Conservation (phyloP, 37 sponge, comb jelly and placozoan genomes). For the Halisarca cf. caerulea region DNA sequence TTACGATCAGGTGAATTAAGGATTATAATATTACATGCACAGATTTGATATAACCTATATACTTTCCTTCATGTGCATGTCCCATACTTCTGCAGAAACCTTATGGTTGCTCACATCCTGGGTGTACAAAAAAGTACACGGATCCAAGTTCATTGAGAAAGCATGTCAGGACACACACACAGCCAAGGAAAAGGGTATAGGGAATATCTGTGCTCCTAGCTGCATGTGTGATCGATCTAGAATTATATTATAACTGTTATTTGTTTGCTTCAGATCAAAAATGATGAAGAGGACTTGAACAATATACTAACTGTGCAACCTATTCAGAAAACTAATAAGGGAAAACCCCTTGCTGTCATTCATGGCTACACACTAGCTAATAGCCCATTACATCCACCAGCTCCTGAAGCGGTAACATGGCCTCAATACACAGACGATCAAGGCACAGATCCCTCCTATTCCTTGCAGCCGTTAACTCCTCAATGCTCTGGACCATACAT, state of each 20-base stretch:
- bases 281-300: slow-evolving; percentile 35
- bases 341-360: background rate
- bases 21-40: background rate
- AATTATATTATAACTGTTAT: too few species aligned
- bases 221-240: too few species aligned
- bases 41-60: background rate
- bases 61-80: background rate
- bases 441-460: background rate
- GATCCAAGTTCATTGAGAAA: slow-evolving; percentile 95
- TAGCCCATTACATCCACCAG: background rate
- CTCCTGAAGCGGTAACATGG: background rate
- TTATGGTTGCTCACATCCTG: slow-evolving; percentile 83
- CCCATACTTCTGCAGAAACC: slow-evolving; percentile 80
- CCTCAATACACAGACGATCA: too few species aligned
- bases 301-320: slow-evolving; percentile 13
- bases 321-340: background rate
- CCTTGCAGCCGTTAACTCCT: background rate
- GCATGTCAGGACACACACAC: slow-evolving; percentile 78
- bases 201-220: too few species aligned
- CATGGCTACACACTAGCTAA: background rate
- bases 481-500: background rate
- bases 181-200: slow-evolving; percentile 66
- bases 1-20: slow-evolving; percentile 64
- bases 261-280: slow-evolving; percentile 35
- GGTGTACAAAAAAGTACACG: slow-evolving; percentile 92